A percentile compares a stretch with the other conserved stretches of the same genome.
Conservation (phyloP, 2,113 vertebrate species). For the Perognathus longimembris region DNA sequence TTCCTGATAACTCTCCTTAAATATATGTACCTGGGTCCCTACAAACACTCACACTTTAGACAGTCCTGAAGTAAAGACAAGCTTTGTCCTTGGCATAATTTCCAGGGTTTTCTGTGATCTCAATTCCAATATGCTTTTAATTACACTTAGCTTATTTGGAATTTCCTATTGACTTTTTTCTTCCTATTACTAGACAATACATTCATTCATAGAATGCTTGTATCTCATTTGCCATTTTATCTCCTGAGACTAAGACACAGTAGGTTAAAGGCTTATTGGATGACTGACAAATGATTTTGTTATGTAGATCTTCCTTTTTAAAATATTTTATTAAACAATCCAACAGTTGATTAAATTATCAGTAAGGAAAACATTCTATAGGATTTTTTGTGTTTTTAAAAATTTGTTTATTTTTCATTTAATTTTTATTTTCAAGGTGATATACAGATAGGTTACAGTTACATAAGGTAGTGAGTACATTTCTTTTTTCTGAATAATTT, state of each 20-base stretch:
- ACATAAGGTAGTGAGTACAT: no score
- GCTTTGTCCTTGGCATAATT: background rate
- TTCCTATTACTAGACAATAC: background rate
- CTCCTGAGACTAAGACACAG: background rate
- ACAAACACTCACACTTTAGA: background rate
- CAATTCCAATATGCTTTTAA: background rate
- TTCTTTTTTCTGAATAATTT: no score
- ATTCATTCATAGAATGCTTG: background rate
- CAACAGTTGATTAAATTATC: slow-evolving; percentile 23
- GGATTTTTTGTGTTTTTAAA: no score
- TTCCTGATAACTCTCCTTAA: background rate
- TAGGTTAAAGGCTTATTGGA: background rate
- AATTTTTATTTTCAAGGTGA: no score
- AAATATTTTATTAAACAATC: slow-evolving; percentile 7
- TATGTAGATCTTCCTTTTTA: background rate
- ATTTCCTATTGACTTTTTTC: background rate
- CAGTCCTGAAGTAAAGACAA: background rate
- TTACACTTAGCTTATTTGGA: background rate
- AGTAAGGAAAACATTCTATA: background rate
- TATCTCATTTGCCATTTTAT: background rate
- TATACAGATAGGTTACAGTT: no score
- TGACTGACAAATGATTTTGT: background rate
- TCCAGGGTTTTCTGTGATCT: background rate
- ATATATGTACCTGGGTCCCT: background rate
- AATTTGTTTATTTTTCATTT: no score